A percentile compares a stretch with the other conserved stretches of the same genome.
Conservation (phyloP, 2,797 vertebrate genomes). For the Galago senegalensis region DNA sequence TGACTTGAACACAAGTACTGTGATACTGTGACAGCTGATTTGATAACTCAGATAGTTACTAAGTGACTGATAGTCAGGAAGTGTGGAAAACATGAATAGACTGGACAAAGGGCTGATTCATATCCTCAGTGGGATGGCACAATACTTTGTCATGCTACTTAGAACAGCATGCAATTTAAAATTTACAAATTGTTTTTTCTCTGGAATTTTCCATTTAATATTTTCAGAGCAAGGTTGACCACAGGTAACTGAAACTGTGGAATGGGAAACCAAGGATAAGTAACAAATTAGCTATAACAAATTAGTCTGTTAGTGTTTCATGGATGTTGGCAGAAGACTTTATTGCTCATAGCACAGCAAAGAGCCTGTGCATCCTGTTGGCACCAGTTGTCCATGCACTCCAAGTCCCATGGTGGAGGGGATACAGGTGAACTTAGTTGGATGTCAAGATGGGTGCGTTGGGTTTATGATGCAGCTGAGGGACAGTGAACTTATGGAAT, state of each 20-base stretch:
- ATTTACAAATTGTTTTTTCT: neutral
- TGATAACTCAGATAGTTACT: neutral
- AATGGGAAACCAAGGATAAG: neutral
- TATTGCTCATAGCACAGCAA: neutral
- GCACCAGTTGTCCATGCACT: neutral
- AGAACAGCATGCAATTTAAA: neutral
- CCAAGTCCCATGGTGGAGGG: neutral
- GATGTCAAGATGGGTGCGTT: neutral
- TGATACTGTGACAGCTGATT: neutral
- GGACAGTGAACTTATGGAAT: neutral
- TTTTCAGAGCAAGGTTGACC: neutral
- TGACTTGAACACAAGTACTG: neutral
- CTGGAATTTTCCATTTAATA: neutral
- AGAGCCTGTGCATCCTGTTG: neutral
- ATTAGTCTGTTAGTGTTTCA: neutral
- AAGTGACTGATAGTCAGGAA: neutral
- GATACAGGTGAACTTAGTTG: neutral
- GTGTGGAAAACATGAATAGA: neutral
- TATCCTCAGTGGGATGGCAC: neutral
- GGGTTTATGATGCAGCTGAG: neutral
- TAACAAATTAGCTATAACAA: neutral
- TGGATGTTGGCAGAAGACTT: neutral
- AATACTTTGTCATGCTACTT: neutral
- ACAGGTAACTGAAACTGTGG: neutral
- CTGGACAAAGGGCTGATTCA: neutral